phyloP scores from a whole-genome alignment of 2,797 vertebrate genomes.

The Xiphophorus birchmanni region DNA sequence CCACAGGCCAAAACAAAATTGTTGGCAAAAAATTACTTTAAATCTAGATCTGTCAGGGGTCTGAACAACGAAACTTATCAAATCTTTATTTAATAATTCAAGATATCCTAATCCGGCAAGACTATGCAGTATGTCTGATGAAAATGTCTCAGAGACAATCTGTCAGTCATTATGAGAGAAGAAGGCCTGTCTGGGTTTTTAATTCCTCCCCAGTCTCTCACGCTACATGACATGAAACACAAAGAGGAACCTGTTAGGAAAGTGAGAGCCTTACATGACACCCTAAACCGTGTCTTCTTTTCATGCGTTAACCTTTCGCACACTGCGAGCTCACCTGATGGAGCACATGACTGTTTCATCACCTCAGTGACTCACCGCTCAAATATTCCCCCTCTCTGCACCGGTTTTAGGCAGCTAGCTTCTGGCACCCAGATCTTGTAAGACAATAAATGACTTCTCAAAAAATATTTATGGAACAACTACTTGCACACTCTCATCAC shows the following conservation, averaged over 20 bases:
- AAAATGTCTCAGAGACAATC: constrained; percentile 14
- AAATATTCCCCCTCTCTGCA: constrained; percentile 17
- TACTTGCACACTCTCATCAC: neutral
- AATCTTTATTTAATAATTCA: neutral
- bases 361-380: constrained; percentile 59
- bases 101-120: neutral
- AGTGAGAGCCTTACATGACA: constrained; percentile 13
- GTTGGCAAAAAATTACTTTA: neutral
- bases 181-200: neutral
- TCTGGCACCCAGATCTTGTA: neutral
- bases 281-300: constrained; percentile 19
- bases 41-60: neutral
- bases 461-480: neutral
- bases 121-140: neutral
- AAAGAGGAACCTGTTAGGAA: neutral
- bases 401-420: too few species aligned
- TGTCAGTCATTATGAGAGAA: constrained; percentile 46
- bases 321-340: constrained; percentile 52
- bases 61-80: neutral
- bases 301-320: constrained; percentile 63
- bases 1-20: neutral
- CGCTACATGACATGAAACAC: neutral
- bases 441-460: neutral
- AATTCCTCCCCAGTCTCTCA: neutral
- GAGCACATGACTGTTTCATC: constrained; percentile 56